These are phyloP conservation scores for Drosophila prostipennis DNA, from an alignment of 2,888 invertebrate species.

Conservation along the genomic window DNA sequence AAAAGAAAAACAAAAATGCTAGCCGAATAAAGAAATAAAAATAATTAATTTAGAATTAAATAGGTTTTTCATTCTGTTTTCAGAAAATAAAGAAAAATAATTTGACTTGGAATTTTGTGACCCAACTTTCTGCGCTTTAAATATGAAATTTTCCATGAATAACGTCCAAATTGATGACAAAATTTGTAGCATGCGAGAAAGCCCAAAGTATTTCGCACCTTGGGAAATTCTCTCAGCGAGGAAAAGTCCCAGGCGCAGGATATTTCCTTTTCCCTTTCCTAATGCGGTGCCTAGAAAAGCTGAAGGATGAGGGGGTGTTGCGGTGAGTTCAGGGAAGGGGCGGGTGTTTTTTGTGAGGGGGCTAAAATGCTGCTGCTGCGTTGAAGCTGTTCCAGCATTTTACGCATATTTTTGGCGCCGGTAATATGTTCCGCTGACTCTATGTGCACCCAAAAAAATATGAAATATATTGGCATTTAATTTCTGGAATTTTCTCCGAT, in stretches of 20 bases:
- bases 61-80: no score
- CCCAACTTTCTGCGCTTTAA: background rate
- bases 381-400: conserved; percentile 30
- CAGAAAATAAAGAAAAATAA: no score
- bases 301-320: background rate
- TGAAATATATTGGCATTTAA: background rate
- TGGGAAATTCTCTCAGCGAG: conserved; percentile 42
- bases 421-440: conserved; percentile 44
- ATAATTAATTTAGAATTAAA: no score
- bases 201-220: conserved; percentile 12
- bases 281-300: conserved; percentile 2
- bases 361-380: conserved; percentile 7
- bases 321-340: background rate
- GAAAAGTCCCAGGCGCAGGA: conserved; percentile 50
- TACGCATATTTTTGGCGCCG: conserved; percentile 58
- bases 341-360: background rate
- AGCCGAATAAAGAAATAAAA: no score
- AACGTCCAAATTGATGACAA: background rate
- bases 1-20: no score
- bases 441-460: conserved; percentile 21
- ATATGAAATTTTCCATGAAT: background rate
- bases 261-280: conserved; percentile 24
- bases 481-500: background rate
- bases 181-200: conserved; percentile 24
- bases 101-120: background rate